Evolutionary conservation across 1,140 invertebrate genomes (phyloP).

Genomic region (Macrostomum lignano): DNA sequence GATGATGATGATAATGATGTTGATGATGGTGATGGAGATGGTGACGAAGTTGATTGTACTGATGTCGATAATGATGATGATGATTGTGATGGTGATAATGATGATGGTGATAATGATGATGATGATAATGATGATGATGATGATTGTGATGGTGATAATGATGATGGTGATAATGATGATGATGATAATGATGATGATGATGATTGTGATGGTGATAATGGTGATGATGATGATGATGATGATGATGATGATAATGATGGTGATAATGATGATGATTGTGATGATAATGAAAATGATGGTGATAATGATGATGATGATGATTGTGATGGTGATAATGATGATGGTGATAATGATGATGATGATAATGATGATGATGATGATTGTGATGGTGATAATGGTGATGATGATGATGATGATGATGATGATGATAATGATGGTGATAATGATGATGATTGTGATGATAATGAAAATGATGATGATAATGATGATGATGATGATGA

Average conservation of each 20-base stretch:
- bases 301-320: too few species aligned
- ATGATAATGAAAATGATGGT: too few species aligned
- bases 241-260: constrained; percentile 1
- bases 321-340: too few species aligned
- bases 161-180: constrained; percentile 1
- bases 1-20: too few species aligned
- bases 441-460: too few species aligned
- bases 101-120: too few species aligned
- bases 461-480: constrained; percentile 1
- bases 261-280: constrained; percentile 4
- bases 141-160: too few species aligned
- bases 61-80: constrained; percentile 1
- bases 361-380: too few species aligned
- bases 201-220: not conserved
- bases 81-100: too few species aligned
- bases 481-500: constrained; percentile 2
- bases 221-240: constrained; percentile 6
- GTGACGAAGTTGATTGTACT: not conserved
- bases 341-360: constrained; percentile 2
- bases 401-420: not conserved
- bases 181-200: not conserved
- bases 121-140: too few species aligned
- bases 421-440: constrained; percentile 4
- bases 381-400: too few species aligned
- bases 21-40: too few species aligned